Percentiles rank a stretch among this genome's conserved stretches.
phyloP scores from a whole-genome alignment of 2,113 vertebrate species.

The Aldabrachelys gigantea region DNA sequence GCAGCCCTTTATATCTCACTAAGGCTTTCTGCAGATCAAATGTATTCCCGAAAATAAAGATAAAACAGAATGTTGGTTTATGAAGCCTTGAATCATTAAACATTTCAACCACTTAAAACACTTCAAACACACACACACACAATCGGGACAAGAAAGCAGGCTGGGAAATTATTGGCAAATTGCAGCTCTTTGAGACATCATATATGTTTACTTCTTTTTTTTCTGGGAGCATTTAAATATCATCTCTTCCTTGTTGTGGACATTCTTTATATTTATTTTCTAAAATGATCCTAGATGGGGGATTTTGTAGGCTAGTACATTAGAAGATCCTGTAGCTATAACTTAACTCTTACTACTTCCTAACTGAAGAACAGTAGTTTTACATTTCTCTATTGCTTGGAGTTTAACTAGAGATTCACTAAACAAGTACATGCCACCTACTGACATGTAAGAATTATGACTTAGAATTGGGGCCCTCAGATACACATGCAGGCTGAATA shows the following conservation, averaged over 20 bases:
- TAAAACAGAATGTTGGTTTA: conserved; percentile 58
- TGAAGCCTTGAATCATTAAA: conserved; percentile 46
- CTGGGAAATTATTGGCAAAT: conserved; percentile 54
- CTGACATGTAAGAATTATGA: background rate
- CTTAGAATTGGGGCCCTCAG: background rate
- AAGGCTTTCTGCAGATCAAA: conserved; percentile 55
- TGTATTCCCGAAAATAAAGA: conserved; percentile 60
- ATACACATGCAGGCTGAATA: fast-evolving
- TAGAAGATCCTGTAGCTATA: conserved; percentile 12
- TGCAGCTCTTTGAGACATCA: background rate
- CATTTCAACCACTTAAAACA: conserved; percentile 49
- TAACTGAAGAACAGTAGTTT: background rate
- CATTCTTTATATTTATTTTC: conserved; percentile 31
- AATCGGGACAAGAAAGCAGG: conserved; percentile 35
- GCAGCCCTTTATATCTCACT: conserved; percentile 18
- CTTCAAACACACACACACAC: conserved; percentile 30
- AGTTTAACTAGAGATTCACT: background rate
- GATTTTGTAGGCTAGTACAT: conserved; percentile 29
- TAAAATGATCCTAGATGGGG: conserved; percentile 28
- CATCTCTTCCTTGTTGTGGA: conserved; percentile 19
- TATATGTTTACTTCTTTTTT: background rate
- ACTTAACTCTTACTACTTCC: background rate
- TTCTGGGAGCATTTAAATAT: conserved; percentile 6
- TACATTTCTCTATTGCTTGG: background rate
- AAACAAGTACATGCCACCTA: conserved; percentile 5